A percentile compares a stretch with the other conserved stretches of the same genome.
Evolutionary conservation across 2,797 vertebrate species (phyloP).

Genomic region (Florisuga fusca): DNA sequence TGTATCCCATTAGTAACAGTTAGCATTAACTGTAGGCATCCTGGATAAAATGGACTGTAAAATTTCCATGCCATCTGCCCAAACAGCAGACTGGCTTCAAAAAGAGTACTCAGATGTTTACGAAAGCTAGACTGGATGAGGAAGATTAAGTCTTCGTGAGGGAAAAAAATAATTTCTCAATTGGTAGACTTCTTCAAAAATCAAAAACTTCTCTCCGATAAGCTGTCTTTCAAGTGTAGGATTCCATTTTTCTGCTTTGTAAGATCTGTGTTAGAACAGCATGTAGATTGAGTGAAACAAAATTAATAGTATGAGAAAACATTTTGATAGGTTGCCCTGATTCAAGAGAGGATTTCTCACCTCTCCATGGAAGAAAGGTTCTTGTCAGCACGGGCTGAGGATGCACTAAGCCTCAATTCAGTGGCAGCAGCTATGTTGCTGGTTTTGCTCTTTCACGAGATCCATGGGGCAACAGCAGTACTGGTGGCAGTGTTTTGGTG

Average conservation of each 20-base stretch:
- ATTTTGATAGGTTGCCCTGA: background rate
- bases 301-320: background rate
- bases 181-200: background rate
- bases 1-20: background rate
- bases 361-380: background rate
- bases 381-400: background rate
- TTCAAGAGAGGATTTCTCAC: background rate
- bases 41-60: conserved; percentile 1
- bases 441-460: background rate
- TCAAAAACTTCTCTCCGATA: background rate
- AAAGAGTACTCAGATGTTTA: background rate
- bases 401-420: background rate
- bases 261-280: background rate
- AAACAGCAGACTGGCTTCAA: background rate
- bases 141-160: background rate
- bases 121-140: background rate
- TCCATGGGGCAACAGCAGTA: background rate
- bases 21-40: background rate
- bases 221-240: background rate
- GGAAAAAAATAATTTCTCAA: background rate
- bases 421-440: background rate
- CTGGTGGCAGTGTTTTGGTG: background rate
- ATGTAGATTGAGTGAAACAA: background rate
- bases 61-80: background rate
- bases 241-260: background rate